phyloP scores from a whole-genome alignment of 2,888 invertebrate species.

The Alitta virens region DNA sequence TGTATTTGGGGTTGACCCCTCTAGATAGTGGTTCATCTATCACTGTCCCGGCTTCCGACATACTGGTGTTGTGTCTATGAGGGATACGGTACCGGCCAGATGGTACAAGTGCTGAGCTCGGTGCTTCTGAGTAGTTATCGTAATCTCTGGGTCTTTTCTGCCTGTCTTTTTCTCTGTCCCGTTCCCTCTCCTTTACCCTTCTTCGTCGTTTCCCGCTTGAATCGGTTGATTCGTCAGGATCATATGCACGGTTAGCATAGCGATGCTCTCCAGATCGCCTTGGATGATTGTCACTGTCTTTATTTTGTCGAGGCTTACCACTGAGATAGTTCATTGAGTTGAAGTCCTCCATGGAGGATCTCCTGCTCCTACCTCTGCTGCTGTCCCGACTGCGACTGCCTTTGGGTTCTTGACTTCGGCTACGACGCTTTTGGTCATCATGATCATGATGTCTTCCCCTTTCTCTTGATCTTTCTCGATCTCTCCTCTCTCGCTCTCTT shows the following conservation, averaged over 20 bases:
- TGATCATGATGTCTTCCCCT: background rate
- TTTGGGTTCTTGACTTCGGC: background rate
- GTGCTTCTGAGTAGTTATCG: background rate
- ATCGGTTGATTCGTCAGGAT: background rate
- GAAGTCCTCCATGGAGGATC: constrained; percentile 5
- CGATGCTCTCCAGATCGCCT: background rate
- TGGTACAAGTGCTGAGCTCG: background rate
- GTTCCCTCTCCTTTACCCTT: background rate
- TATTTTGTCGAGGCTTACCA: constrained; percentile 1
- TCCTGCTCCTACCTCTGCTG: constrained; percentile 2
- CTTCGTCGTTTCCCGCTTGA: background rate
- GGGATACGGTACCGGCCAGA: background rate
- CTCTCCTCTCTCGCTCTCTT: background rate
- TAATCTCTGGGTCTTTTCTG: background rate
- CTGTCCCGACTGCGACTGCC: background rate
- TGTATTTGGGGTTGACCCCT: constrained; percentile 5
- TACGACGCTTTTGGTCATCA: background rate
- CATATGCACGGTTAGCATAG: background rate
- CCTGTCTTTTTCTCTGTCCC: background rate
- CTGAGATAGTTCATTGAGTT: constrained; percentile 11
- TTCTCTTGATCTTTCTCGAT: background rate
- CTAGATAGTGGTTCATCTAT: background rate
- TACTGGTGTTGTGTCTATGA: background rate
- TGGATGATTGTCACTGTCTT: background rate
- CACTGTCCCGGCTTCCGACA: background rate